Percentiles rank a stretch among this genome's conserved stretches.
These are phyloP conservation scores for Oryzias woworae DNA, from an alignment of 2,113 vertebrate genomes.

Conservation along the genomic window DNA sequence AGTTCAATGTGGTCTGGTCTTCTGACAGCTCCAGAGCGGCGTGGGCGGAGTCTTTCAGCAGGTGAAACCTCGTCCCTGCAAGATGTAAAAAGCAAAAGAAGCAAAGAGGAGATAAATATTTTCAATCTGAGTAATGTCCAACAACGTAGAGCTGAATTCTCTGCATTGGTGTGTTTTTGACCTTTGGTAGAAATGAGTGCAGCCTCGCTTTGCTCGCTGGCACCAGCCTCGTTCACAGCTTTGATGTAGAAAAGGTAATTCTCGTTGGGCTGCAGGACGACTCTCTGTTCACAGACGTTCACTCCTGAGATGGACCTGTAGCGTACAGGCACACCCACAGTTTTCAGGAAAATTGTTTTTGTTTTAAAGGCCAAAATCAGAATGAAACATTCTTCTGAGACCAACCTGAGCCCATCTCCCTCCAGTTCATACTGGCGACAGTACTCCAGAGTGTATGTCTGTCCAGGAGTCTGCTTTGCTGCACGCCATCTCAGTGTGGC, in stretches of 20 bases:
- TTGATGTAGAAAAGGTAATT: constrained; percentile 96
- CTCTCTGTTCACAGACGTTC: constrained; percentile 82
- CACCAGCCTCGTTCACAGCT: constrained; percentile 86
- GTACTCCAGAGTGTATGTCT: constrained; percentile 90
- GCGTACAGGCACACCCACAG: background rate
- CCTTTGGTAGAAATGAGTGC: constrained; percentile 95
- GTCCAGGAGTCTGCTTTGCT: constrained; percentile 43
- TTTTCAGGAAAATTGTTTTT: background rate
- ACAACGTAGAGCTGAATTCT: background rate
- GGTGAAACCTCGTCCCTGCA: constrained; percentile 88
- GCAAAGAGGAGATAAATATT: background rate
- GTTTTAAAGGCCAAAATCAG: background rate
- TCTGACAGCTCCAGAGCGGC: constrained; percentile 83
- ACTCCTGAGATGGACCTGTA: constrained; percentile 90
- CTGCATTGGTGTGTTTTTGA: constrained; percentile 32
- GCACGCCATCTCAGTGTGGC: constrained; percentile 86
- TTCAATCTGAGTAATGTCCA: background rate
- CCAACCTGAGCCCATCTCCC: constrained; percentile 94
- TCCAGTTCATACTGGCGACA: constrained; percentile 89
- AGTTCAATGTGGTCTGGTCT: constrained; percentile 79
- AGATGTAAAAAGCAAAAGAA: background rate
- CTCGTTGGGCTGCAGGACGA: constrained; percentile 88
- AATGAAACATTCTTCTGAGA: background rate
- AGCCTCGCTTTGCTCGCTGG: constrained; percentile 94
- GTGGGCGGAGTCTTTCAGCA: constrained; percentile 84